Base-by-base conservation (phyloP, 1,140 invertebrate species). In the Ostrea edulis region DNA sequence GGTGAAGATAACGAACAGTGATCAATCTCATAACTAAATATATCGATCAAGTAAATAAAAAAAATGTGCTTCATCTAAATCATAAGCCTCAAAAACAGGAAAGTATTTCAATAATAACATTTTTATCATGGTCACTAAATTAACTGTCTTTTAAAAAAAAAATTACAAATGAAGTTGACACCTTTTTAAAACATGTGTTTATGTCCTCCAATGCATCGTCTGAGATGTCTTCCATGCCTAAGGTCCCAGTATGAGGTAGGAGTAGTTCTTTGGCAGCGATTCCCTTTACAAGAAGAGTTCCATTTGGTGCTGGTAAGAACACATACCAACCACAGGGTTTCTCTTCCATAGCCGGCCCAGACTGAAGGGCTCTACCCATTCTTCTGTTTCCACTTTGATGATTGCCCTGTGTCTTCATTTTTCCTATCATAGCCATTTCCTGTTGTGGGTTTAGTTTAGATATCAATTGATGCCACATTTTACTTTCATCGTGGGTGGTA, bases 381-480 rank as follows among this genome's bases (percentile, higher is more conserved):
- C 14, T 29, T 5, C 9, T 29, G 29, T 77, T 11, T 35, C 25
- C 68, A 77, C 29, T 17, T 0, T 29, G 22, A 29, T 25, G 14
- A 77, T 22, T 22, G 8, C 35, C 25, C 11, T 22, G 68, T 25
- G 68, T 29, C 29, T 77, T 77, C 1, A 77, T 25, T 4, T 77
- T 22, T 29, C 68, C 82, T 51, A 53, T 17, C 82, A 54, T 35
- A 53, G 52, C 52, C 52, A 83, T 83, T 83, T 83, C 68, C 68
- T 77, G 14, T 20, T 14, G 58, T 14, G 35, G 5, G 35, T 44
- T 44, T 44, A 44, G 35, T 44, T 44, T 44, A 44, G 5, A 44
- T 2, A 44, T 44, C 35, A 44, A 44, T 5, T 44, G 5, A 44
- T 44, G 5, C 5, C 35, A 44, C 5, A 5, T 1, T 44, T 44